Base-by-base conservation (phyloP, 2,113 vertebrate species). In the Aegypius monachus region DNA sequence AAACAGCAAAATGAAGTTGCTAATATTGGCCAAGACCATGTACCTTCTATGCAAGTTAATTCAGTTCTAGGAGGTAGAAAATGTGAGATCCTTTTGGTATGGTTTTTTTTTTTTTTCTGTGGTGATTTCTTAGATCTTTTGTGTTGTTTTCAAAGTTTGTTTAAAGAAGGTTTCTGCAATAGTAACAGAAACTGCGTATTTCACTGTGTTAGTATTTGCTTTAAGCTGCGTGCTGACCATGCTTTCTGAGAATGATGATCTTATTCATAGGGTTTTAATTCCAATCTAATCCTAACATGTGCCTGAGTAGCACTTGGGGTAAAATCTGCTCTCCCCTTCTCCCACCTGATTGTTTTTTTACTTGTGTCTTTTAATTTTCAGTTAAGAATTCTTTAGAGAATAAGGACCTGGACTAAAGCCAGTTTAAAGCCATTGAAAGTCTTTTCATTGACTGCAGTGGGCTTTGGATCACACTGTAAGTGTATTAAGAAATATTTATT, bases 331-430 rank as follows among this genome's bases (percentile, higher is more conserved):
- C 11, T 55, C 27, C 23, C 19, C 4, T 77, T 95, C 50, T 83
- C 19, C 50, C 32, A 58, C 10, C 16, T 50, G 47, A 50, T 78
- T 71, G 9, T 4, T 81, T 66, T 79, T 71, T 34, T 2, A n/a
- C 52, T 87, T 65, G 70, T 6, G 10, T 53, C 65, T 94, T 86
- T 85, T 85, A 91, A 87, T 95, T 97, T 95, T 93, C 84, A 68
- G 1, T 94, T 93, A 80, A 73, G 74, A 82, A 48, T 80, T 82
- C 43, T 94, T 83, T 66, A 62, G 22, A 73, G 86, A 45, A 72
- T 38, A 45, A 82, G 21, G 45, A 15, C 16, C n/a, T 95, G 84
- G 86, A 79, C 10, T 75, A 59, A 88, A 90, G 90, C 82, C 81
- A 84, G 21, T 48, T 67, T 61, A 52, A 95, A 89, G 68, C 55